Conservation (phyloP, 2,888 invertebrate species). For the Euzetes globulus region DNA sequence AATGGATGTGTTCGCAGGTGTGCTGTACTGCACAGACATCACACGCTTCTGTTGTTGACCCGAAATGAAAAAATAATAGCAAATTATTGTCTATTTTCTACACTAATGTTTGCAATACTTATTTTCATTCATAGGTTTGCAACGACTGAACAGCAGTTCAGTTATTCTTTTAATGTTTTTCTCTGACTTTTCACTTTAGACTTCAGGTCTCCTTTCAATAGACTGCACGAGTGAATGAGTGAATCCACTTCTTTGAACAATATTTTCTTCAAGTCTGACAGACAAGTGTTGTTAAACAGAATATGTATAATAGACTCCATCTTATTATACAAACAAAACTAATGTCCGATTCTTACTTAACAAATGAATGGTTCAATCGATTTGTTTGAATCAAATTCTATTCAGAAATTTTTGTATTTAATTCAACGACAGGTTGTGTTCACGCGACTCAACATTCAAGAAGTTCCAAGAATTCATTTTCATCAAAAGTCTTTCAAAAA, state of each 20-base stretch:
- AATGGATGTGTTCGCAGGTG: neutral
- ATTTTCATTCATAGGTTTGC: neutral
- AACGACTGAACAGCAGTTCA: neutral
- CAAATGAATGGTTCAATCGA: constrained; percentile 2
- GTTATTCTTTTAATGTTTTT: neutral
- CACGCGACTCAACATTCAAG: neutral
- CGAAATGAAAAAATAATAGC: neutral
- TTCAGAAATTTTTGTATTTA: neutral
- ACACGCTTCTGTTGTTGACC: constrained; percentile 9
- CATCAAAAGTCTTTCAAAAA: neutral
- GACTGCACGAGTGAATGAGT: too few species aligned
- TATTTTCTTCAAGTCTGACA: neutral
- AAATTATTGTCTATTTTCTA: neutral
- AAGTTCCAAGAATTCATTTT: neutral
- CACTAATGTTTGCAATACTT: neutral
- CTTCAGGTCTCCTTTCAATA: neutral
- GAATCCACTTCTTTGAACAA: too few species aligned
- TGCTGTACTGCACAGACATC: neutral
- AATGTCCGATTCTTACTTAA: neutral
- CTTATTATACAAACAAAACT: neutral
- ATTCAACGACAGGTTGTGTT: neutral
- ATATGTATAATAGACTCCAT: neutral
- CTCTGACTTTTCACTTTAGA: neutral
- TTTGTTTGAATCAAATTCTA: neutral
- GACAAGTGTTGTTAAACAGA: neutral